Evolutionary conservation across 2,888 invertebrate genomes (phyloP).

Genomic region (Pinctada fucata): DNA sequence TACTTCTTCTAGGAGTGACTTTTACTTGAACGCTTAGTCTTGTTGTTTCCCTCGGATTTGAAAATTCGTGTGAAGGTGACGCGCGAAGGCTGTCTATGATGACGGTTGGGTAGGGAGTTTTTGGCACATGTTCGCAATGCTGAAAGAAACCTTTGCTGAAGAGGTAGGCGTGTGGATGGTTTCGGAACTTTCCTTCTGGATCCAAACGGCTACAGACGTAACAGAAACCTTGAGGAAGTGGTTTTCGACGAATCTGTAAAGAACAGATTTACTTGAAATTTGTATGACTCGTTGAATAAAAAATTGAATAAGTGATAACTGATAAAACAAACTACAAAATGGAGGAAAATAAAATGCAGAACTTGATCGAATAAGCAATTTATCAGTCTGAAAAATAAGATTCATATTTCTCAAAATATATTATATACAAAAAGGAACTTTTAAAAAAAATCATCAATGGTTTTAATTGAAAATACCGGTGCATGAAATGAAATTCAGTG

Average conservation of each 20-base stretch:
- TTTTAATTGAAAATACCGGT: too few relatives aligned
- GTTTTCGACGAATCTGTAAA: slow-evolving; percentile 51
- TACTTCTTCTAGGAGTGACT: slow-evolving; percentile 16
- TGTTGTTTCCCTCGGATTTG: slow-evolving; percentile 9
- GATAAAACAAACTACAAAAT: not conserved
- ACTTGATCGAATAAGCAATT: not conserved
- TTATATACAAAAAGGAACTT: too few relatives aligned
- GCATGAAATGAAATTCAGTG: too few relatives aligned
- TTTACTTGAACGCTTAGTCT: slow-evolving; percentile 23
- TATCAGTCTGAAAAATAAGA: not conserved
- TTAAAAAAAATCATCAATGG: too few relatives aligned
- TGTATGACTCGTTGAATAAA: not conserved
- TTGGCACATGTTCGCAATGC: slow-evolving; percentile 53
- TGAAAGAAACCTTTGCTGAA: slow-evolving; percentile 53
- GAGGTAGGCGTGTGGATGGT: slow-evolving; percentile 55
- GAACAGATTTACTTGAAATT: not conserved
- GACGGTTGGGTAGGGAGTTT: slow-evolving; percentile 56
- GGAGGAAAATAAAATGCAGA: not conserved
- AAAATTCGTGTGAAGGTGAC: slow-evolving; percentile 2
- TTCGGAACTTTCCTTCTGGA: slow-evolving; percentile 48
- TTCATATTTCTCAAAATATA: too few relatives aligned
- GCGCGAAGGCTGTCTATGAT: slow-evolving; percentile 40
- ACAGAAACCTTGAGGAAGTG: slow-evolving; percentile 53
- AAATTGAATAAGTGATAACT: not conserved
- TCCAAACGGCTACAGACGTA: slow-evolving; percentile 60